These are phyloP conservation scores for Semicossyphus pulcher DNA, from an alignment of 2,113 vertebrate genomes.

Conservation along the genomic window DNA sequence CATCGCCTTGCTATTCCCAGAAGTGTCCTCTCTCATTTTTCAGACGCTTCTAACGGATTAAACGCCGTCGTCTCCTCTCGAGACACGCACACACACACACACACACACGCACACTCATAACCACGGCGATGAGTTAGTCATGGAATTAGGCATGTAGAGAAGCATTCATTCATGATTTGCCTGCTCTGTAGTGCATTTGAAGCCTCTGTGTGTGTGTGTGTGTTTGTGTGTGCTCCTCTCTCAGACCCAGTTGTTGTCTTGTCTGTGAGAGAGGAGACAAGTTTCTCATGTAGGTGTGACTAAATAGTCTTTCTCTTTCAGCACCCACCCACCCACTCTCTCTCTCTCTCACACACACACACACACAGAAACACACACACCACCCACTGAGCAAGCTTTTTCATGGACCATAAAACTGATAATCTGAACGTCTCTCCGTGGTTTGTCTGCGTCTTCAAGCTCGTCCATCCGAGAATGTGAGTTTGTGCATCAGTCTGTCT, in stretches of 20 bases:
- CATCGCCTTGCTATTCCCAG: slow-evolving; percentile 49
- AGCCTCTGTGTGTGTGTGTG: not conserved
- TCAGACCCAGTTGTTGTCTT: slow-evolving; percentile 44
- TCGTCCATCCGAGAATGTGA: slow-evolving; percentile 21
- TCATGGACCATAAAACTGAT: slow-evolving; percentile 69
- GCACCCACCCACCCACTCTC: slow-evolving; percentile 25
- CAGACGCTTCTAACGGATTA: slow-evolving; percentile 39
- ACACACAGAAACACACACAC: slow-evolving; percentile 40
- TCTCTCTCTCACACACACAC: slow-evolving; percentile 31
- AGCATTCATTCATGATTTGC: slow-evolving; percentile 32
- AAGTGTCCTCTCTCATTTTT: slow-evolving; percentile 56
- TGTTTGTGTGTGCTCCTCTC: not conserved
- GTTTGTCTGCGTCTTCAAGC: slow-evolving; percentile 34
- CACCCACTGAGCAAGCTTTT: slow-evolving; percentile 58
- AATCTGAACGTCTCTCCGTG: slow-evolving; percentile 55
- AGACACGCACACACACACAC: not conserved
- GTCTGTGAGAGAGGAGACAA: slow-evolving; percentile 61
- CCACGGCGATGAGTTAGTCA: slow-evolving; percentile 14
- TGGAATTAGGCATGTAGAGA: slow-evolving; percentile 13
- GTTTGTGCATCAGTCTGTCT: slow-evolving; percentile 21
- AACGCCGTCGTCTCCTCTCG: slow-evolving; percentile 7
- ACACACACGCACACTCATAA: slow-evolving; percentile 17
- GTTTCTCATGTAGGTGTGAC: slow-evolving; percentile 70
- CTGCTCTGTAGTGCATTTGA: not conserved
- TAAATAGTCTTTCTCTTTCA: slow-evolving; percentile 60